Percentiles rank a stretch among this genome's conserved stretches.
phyloP scores from a whole-genome alignment of 2,888 invertebrate species.

The Adela reaumurella region DNA sequence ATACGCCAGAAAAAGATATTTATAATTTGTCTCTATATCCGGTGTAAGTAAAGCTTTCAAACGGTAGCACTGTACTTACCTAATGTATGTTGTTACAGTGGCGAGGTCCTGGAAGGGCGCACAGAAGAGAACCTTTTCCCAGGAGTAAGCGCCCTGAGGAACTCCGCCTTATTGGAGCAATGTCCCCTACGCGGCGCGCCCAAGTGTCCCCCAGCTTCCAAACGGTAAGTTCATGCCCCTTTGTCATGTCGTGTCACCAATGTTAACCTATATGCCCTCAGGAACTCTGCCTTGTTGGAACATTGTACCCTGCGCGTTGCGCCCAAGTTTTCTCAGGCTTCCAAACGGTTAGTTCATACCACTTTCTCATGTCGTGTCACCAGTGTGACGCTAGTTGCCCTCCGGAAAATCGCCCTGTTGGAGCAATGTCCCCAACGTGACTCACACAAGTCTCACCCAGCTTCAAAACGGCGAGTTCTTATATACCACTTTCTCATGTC shows the following conservation, averaged over 20 bases:
- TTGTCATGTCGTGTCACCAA: no score
- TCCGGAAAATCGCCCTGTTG: conserved; percentile 48
- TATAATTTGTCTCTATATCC: no score
- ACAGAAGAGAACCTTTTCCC: conserved; percentile 36
- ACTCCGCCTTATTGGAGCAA: conserved; percentile 52
- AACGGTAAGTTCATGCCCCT: conserved; percentile 42
- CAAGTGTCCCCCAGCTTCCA: conserved; percentile 66
- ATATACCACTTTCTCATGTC: no score
- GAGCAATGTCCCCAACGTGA: conserved; percentile 66
- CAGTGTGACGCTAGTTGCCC: no score
- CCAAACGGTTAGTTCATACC: conserved; percentile 49
- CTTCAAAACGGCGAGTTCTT: conserved; percentile 54
- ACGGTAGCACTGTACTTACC: no score
- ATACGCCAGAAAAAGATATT: no score
- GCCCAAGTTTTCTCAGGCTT: conserved; percentile 67
- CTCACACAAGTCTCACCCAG: conserved; percentile 65
- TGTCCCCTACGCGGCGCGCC: conserved; percentile 68
- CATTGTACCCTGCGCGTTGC: conserved; percentile 66
- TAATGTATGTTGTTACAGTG: conserved; percentile 20
- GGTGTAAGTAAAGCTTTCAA: no score
- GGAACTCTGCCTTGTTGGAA: conserved; percentile 49
- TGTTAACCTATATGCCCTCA: conserved; percentile 35
- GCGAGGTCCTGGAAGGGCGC: conserved; percentile 26
- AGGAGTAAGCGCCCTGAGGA: conserved; percentile 33
- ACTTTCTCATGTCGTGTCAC: no score